These are phyloP conservation scores for Carcina quercana DNA, from an alignment of 2,888 invertebrate genomes.

Conservation along the genomic window DNA sequence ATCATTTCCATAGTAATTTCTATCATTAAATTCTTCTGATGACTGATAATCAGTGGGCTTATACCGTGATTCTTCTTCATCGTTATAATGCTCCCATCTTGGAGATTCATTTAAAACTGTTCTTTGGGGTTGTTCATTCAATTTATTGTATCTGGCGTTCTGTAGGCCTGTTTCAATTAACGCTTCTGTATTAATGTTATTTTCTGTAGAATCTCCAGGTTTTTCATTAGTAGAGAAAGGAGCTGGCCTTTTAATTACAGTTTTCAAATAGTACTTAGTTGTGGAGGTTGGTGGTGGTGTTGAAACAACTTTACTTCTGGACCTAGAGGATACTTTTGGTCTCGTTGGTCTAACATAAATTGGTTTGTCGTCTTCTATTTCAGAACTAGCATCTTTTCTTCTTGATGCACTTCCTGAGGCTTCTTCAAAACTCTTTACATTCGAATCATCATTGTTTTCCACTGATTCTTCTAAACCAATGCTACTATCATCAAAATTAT, in stretches of 20 bases:
- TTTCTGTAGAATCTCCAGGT: conserved; percentile 36
- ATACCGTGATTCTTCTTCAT: conserved; percentile 32
- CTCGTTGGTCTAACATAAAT: conserved; percentile 29
- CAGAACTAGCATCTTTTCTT: conserved; percentile 33
- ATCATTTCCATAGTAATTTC: conserved; percentile 25
- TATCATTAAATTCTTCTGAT: conserved; percentile 55
- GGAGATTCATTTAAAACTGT: conserved; percentile 21
- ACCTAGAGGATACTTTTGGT: conserved; percentile 21
- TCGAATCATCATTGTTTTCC: conserved; percentile 21
- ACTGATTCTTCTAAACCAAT: conserved; percentile 29
- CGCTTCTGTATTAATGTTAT: conserved; percentile 32
- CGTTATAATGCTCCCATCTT: conserved; percentile 21
- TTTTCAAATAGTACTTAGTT: conserved; percentile 51
- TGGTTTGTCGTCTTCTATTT: conserved; percentile 36
- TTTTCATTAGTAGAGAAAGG: conserved; percentile 31
- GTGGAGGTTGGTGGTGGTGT: conserved; percentile 24
- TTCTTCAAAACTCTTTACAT: conserved; percentile 17
- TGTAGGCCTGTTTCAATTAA: conserved; percentile 33
- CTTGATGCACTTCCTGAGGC: conserved; percentile 29
- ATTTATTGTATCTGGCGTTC: conserved; percentile 22
- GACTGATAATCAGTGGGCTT: conserved; percentile 68
- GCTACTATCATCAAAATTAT: conserved; percentile 33
- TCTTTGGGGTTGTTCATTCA: conserved; percentile 17
- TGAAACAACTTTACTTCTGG: conserved; percentile 23
- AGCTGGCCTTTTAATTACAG: conserved; percentile 45